These are phyloP conservation scores for Psittacula echo DNA, from an alignment of 2,797 vertebrate species.

Conservation along the genomic window DNA sequence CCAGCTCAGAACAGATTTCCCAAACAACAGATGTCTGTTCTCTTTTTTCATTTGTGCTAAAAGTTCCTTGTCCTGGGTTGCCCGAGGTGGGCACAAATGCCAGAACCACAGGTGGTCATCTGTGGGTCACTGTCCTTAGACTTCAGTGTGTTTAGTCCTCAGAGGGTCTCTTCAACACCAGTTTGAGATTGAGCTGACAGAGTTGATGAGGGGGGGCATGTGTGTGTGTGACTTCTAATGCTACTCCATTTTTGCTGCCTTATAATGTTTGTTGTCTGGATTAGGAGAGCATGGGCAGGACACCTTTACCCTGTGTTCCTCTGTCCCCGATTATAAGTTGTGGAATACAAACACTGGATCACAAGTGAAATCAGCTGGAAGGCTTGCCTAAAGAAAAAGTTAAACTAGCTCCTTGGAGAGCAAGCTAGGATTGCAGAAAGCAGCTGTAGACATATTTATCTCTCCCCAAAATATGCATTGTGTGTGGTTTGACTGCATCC, in stretches of 20 bases:
- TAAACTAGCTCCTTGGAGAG: neutral
- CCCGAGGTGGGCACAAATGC: neutral
- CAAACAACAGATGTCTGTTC: conserved; percentile 49
- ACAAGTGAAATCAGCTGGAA: neutral
- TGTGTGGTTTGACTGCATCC: neutral
- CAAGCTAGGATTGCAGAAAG: neutral
- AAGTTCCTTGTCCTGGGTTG: neutral
- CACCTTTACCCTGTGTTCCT: neutral
- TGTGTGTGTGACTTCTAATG: neutral
- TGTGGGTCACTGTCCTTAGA: neutral
- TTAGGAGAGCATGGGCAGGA: neutral
- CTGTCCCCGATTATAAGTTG: neutral
- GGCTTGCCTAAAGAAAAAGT: neutral
- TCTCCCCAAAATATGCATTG: neutral
- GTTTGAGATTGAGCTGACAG: neutral
- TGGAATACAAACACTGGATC: neutral
- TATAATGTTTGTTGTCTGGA: neutral
- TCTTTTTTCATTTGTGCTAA: neutral
- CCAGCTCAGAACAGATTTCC: conserved; percentile 27
- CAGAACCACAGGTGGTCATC: neutral
- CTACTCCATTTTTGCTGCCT: neutral
- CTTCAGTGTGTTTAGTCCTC: neutral
- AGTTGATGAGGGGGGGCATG: neutral
- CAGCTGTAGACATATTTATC: neutral
- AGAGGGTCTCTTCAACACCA: neutral